Conservation (phyloP, 2,888 invertebrate genomes). For the Trachelus stipa region DNA sequence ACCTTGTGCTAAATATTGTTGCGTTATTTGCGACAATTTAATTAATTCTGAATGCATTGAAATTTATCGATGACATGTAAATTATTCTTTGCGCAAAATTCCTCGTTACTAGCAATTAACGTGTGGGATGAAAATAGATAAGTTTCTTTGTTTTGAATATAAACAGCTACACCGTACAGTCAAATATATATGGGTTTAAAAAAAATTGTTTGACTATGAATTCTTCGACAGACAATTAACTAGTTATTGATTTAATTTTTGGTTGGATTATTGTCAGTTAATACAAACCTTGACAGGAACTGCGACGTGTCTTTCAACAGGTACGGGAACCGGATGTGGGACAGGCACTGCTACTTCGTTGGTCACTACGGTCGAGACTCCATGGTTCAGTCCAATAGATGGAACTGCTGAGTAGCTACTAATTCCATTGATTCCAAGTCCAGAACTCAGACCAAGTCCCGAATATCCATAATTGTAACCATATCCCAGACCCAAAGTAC, state of each 20-base stretch:
- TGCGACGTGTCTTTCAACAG: slow-evolving; percentile 68
- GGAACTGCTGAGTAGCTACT: slow-evolving; percentile 15
- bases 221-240: neutral
- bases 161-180: neutral
- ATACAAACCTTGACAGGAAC: slow-evolving; percentile 59
- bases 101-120: neutral
- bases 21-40: neutral
- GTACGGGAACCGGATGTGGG: slow-evolving; percentile 69
- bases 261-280: neutral
- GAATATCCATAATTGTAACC: slow-evolving; percentile 36
- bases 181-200: neutral
- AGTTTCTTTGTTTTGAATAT: slow-evolving; percentile 9
- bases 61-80: neutral
- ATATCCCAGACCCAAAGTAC: slow-evolving; percentile 49
- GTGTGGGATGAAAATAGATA: neutral
- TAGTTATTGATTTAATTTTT: neutral
- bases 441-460: slow-evolving; percentile 28
- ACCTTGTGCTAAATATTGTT: neutral
- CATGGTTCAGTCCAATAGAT: slow-evolving; percentile 30
- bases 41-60: neutral
- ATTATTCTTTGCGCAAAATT: neutral
- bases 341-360: slow-evolving; percentile 69
- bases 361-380: slow-evolving; percentile 66
- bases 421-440: neutral
- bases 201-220: neutral